Evolutionary conservation across 2,797 vertebrate species (phyloP), one percentile per base, ranked within the genome.

Genomic region (Sternarchorhynchus goeldii): DNA sequence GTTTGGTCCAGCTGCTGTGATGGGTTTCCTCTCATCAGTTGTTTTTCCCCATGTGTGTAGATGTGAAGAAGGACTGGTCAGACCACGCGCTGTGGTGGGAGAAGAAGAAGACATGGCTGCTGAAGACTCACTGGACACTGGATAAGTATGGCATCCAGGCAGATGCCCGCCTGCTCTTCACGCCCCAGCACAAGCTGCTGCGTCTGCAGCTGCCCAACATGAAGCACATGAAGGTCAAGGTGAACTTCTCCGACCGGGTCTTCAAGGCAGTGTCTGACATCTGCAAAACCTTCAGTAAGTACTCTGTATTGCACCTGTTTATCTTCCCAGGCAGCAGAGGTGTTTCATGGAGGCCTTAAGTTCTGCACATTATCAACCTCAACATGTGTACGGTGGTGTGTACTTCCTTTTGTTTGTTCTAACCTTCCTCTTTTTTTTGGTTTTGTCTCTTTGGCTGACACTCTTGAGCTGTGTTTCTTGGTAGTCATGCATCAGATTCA

Each of bases 261-360:
- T 99, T 99, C 93, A 99, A 99, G 93, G 95, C 96, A 0, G 97
- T 99, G 70, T 98, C 97, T 0, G 97, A 99, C 94, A 98, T 98
- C 94, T 98, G 96, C 94, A 99, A 99, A 91, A 99, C 98, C 0
- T 99, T 99, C 90, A 99, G 97, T 99, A 92, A 99, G 96, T 97
- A 25, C 25, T 25, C 25, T 25, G 25, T 25, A 25, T 25, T 25
- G 88, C 79, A 83, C 2, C n/a, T 29, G 57, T 45, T 6, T 50
- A 50, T 50, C 45, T 14, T 14, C 45, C 8, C 45, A 50, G 1
- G 45, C 45, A 50, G 45, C 12, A 14, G 14, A 16, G 41, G 41
- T 14, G 12, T 50, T 50, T 14, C 8, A 10, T 50, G 8, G 41
- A 45, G 41, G 6, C 41, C 41, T 45, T 45, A 10, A 0, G 7